A percentile compares a stretch with the other conserved stretches of the same genome.
Conservation (phyloP, 2,888 invertebrate species). For the Dyspetes luteomarginatus region DNA sequence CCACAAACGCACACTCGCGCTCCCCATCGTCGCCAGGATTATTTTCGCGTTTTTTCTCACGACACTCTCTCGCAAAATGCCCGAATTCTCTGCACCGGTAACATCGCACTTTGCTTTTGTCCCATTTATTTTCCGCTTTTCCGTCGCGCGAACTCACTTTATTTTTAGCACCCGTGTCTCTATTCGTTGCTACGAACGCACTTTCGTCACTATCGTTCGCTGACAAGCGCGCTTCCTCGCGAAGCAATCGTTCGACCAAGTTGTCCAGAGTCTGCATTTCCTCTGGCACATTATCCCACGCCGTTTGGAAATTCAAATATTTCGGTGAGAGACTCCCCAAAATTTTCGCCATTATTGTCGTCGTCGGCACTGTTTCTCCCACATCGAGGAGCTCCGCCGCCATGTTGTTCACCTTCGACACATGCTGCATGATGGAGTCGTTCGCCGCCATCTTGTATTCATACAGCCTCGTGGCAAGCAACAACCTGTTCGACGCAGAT, state of each 20-base stretch:
- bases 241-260: slow-evolving; percentile 16
- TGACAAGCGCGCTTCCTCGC: background rate
- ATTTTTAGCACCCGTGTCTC: too few relatives aligned
- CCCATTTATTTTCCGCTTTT: background rate
- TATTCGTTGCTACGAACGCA: too few relatives aligned
- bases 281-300: slow-evolving; percentile 37
- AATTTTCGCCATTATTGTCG: slow-evolving; percentile 51
- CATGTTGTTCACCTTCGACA: slow-evolving; percentile 42
- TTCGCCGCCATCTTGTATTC: slow-evolving; percentile 42
- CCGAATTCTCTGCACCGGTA: too few relatives aligned
- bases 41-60: background rate
- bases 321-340: slow-evolving; percentile 48
- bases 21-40: background rate
- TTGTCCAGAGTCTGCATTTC: slow-evolving; percentile 6
- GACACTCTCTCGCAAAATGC: background rate
- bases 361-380: slow-evolving; percentile 32
- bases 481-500: slow-evolving; percentile 39
- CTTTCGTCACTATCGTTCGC: slow-evolving; percentile 33
- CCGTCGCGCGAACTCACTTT: background rate
- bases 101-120: background rate
- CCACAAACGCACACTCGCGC: background rate
- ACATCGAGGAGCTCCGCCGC: slow-evolving; percentile 45
- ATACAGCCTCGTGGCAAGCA: slow-evolving; percentile 35
- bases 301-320: slow-evolving; percentile 22
- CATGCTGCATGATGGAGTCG: slow-evolving; percentile 38